Conservation (phyloP, 2,113 vertebrate species). For the Xenopus laevis region DNA sequence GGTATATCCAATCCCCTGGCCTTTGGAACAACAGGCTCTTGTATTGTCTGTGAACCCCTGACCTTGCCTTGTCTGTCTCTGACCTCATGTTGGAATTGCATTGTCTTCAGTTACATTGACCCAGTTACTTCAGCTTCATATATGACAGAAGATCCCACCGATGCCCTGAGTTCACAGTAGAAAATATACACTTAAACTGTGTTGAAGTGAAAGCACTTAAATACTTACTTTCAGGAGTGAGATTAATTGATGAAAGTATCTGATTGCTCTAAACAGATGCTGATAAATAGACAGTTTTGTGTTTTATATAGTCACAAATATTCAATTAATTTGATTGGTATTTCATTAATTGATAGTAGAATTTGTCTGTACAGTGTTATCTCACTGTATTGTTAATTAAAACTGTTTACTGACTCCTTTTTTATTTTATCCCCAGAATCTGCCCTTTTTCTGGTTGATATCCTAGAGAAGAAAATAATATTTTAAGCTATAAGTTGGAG, state of each 20-base stretch:
- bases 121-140: slow-evolving; percentile 52
- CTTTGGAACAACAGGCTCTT: slow-evolving; percentile 47
- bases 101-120: slow-evolving; percentile 58
- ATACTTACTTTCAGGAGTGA: slow-evolving; percentile 17
- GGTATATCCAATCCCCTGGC: slow-evolving; percentile 10
- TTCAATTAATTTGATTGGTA: no score
- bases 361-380: no score
- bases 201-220: slow-evolving; percentile 26
- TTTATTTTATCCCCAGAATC: no score
- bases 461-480: no score
- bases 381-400: no score
- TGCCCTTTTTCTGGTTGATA: no score
- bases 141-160: slow-evolving; percentile 49
- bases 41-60: slow-evolving; percentile 55
- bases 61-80: slow-evolving; percentile 54
- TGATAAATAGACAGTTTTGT: no score
- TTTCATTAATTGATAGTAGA: no score
- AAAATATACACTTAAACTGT: slow-evolving; percentile 17
- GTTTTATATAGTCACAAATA: no score
- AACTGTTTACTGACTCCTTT: no score
- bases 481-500: no score
- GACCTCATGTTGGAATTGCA: slow-evolving; percentile 52
- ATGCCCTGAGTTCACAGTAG: slow-evolving; percentile 28
- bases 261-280: no score
- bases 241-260: neutral